Evolutionary conservation across 1,140 invertebrate species (phyloP).

Genomic region (Pinna nobilis): DNA sequence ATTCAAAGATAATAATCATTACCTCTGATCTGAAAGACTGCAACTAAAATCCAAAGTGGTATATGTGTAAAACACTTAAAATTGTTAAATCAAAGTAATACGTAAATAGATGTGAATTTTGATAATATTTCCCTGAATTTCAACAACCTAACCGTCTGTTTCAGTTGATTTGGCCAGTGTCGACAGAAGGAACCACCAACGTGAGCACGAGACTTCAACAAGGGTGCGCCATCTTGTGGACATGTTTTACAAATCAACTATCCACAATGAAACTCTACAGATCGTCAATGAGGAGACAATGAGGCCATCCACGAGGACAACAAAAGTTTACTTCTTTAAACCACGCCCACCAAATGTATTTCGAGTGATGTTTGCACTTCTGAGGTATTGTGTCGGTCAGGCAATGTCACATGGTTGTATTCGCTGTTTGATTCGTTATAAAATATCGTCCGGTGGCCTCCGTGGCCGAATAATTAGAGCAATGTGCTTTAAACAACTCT

Average conservation of each 20-base stretch:
- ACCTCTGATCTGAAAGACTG: too few relatives aligned
- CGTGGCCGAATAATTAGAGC: too few relatives aligned
- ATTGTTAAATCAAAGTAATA: too few relatives aligned
- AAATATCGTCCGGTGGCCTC: too few relatives aligned
- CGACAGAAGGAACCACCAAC: constrained; percentile 48
- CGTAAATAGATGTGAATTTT: too few relatives aligned
- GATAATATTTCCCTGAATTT: too few relatives aligned
- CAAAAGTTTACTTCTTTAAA: constrained; percentile 29
- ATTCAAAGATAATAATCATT: too few relatives aligned
- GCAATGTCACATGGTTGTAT: too few relatives aligned
- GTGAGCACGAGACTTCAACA: constrained; percentile 40
- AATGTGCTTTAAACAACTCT: too few relatives aligned
- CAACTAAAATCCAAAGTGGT: too few relatives aligned
- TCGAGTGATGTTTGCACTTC: constrained; percentile 20
- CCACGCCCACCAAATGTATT: constrained; percentile 40
- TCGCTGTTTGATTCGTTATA: too few relatives aligned
- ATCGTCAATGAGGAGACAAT: constrained; percentile 52
- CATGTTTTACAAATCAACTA: constrained; percentile 46
- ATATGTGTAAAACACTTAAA: too few relatives aligned
- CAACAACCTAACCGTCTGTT: background rate
- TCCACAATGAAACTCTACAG: constrained; percentile 50
- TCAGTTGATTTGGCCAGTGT: constrained; percentile 62
- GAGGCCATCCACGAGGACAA: constrained; percentile 40
- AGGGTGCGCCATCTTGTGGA: constrained; percentile 47
- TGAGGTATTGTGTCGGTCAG: constrained; percentile 15